These are phyloP conservation scores for Cyprinodon variegatus DNA, from an alignment of 2,113 vertebrate species.

Conservation along the genomic window DNA sequence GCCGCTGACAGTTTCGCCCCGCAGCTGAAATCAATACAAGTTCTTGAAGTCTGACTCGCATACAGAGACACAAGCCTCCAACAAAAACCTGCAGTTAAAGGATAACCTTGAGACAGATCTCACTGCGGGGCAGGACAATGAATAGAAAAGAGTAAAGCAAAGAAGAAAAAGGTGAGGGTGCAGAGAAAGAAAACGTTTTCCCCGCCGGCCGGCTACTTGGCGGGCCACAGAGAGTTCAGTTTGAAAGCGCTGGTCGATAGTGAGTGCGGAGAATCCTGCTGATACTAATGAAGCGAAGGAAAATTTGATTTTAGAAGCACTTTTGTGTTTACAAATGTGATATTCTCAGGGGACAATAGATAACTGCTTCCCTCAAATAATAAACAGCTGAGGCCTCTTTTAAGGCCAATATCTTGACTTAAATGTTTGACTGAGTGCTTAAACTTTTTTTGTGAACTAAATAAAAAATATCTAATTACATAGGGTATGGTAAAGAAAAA, in stretches of 20 bases:
- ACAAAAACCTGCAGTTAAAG: conserved; percentile 24
- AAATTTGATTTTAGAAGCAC: conserved; percentile 1
- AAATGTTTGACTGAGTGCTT: neutral
- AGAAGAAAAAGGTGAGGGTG: conserved; percentile 2
- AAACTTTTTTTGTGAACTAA: neutral
- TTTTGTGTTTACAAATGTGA: neutral
- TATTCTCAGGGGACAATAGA: neutral
- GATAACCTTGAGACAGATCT: conserved; percentile 63
- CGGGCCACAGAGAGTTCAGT: conserved; percentile 23
- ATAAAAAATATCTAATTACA: too few relatives aligned
- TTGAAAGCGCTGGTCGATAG: neutral
- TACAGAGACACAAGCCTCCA: conserved; percentile 25
- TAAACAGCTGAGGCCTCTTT: neutral
- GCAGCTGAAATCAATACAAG: conserved; percentile 71
- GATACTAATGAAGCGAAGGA: conserved; percentile 38
- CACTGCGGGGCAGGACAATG: conserved; percentile 30
- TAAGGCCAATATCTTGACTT: neutral
- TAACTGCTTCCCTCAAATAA: neutral
- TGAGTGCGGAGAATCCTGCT: neutral
- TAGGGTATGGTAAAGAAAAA: too few relatives aligned
- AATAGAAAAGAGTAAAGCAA: conserved; percentile 35
- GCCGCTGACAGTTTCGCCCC: conserved; percentile 62
- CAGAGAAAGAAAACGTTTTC: conserved; percentile 21
- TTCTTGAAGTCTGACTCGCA: conserved; percentile 51
- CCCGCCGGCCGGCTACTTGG: conserved; percentile 16